Conservation (phyloP, 2,113 vertebrate species). For the Genyomyrus donnyi region DNA sequence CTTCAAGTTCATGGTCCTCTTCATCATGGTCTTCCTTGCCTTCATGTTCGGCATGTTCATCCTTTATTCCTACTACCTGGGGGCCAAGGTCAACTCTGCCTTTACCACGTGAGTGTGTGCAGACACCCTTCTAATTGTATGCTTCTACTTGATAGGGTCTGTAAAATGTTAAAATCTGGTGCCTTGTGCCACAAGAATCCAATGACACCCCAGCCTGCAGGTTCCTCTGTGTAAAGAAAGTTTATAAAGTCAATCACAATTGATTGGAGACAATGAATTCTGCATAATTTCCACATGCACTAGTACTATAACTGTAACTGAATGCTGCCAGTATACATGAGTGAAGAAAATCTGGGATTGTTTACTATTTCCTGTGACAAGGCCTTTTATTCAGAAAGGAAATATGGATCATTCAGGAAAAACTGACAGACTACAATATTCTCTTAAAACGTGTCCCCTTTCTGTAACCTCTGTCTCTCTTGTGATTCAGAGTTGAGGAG, state of each 20-base stretch:
- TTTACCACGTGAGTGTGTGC: constrained; percentile 78
- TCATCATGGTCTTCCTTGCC: constrained; percentile 86
- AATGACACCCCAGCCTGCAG: not conserved
- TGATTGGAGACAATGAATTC: not conserved
- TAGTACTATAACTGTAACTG: not conserved
- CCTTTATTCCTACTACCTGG: constrained; percentile 83
- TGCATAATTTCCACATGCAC: not conserved
- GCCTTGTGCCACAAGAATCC: not conserved
- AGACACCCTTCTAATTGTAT: not conserved
- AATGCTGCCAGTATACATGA: not conserved
- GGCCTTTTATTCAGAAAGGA: not conserved
- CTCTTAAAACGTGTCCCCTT: not conserved
- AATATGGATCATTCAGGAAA: not conserved
- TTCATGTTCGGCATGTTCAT: constrained; percentile 94
- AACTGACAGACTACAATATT: not conserved
- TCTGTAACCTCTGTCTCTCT: constrained; percentile 16
- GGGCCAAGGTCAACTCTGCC: constrained; percentile 79
- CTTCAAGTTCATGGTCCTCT: constrained; percentile 90
- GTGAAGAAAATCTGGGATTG: too few species aligned
- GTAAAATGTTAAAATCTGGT: not conserved
- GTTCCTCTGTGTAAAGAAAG: not conserved
- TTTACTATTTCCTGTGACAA: not conserved
- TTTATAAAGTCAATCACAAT: not conserved
- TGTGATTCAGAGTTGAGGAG: constrained; percentile 71
- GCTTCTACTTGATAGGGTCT: not conserved